Conservation (phyloP, 53 echinoderm and acorn worm genomes). For the Henricia sp. region DNA sequence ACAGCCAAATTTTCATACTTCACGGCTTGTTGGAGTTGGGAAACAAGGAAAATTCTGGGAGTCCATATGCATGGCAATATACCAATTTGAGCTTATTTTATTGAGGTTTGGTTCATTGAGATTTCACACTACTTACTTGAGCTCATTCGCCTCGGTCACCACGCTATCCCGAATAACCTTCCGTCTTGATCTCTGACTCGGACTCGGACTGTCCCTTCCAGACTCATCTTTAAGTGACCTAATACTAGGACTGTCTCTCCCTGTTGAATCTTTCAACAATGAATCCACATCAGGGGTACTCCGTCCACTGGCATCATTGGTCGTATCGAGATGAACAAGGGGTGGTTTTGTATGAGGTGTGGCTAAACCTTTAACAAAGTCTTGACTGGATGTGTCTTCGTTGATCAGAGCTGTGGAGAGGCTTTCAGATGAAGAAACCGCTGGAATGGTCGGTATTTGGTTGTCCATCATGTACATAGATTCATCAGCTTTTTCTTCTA, state of each 20-base stretch:
- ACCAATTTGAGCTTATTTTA: neutral
- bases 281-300: slow-evolving; percentile 4
- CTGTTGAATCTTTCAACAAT: slow-evolving; percentile 16
- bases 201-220: slow-evolving; percentile 39
- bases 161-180: slow-evolving; percentile 36
- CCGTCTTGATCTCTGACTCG: slow-evolving; percentile 32
- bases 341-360: neutral
- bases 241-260: slow-evolving; percentile 38
- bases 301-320: slow-evolving; percentile 3
- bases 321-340: too few species aligned
- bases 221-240: slow-evolving; percentile 18
- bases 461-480: neutral
- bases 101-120: neutral
- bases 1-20: too few species aligned
- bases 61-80: too few species aligned
- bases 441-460: neutral
- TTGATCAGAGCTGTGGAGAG: neutral
- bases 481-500: neutral
- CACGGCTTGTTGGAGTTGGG: too few species aligned
- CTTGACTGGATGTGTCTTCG: slow-evolving; percentile 22
- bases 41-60: too few species aligned
- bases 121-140: slow-evolving; percentile 5
- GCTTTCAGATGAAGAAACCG: neutral
- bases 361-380: neutral
- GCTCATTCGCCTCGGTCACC: slow-evolving; percentile 41